phyloP scores from a whole-genome alignment of 2,888 invertebrate genomes.

The Drosophila tripunctata region DNA sequence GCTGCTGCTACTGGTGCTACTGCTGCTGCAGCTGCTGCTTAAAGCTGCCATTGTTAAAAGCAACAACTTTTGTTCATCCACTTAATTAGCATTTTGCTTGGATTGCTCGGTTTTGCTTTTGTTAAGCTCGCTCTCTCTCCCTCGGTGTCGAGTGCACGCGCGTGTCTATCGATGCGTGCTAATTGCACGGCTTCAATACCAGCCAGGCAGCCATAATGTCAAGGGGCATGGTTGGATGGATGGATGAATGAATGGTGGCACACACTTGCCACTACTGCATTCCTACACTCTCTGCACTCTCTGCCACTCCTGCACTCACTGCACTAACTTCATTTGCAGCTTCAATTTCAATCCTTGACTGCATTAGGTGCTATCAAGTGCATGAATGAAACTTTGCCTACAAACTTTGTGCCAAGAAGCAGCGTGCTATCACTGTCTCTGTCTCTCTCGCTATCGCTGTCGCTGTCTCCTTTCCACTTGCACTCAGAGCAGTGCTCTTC shows the following conservation, averaged over 20 bases:
- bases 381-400: conserved; percentile 55
- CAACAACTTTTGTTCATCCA: conserved; percentile 48
- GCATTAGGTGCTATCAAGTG: conserved; percentile 65
- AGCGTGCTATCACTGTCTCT: neutral
- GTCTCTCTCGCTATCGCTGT: neutral
- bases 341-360: conserved; percentile 53
- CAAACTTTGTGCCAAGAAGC: conserved; percentile 44
- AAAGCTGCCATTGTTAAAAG: conserved; percentile 44
- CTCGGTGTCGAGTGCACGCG: conserved; percentile 66
- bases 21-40: no score
- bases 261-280: no score
- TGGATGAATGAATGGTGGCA: no score
- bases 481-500: no score
- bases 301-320: neutral
- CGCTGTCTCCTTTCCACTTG: neutral
- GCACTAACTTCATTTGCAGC: conserved; percentile 18
- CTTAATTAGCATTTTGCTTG: conserved; percentile 76
- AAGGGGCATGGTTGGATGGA: no score
- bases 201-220: neutral
- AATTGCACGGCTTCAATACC: conserved; percentile 67
- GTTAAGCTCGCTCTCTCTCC: no score
- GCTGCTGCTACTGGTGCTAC: no score
- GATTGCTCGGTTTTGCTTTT: conserved; percentile 51
- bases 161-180: conserved; percentile 81
- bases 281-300: no score